Evolutionary conservation across 53 echinoderm and acorn worm genomes (phyloP).

Genomic region (Stichopus horrens): DNA sequence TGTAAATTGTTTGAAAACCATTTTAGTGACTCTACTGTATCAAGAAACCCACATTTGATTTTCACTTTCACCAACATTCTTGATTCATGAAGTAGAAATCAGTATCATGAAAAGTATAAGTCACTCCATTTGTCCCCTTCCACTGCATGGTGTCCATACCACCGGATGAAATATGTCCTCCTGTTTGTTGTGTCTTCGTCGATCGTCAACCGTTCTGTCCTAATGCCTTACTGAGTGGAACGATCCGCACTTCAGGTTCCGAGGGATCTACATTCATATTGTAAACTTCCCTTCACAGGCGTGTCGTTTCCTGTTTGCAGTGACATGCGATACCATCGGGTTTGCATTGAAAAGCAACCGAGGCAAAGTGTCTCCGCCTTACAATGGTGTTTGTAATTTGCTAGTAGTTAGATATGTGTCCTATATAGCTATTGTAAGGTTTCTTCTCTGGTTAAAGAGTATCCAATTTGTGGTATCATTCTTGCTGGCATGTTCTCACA

Average conservation of each 20-base stretch:
- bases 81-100: no score
- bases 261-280: conserved; percentile 1
- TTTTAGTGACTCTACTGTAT: no score
- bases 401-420: no score
- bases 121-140: no score
- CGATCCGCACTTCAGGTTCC: conserved; percentile 45
- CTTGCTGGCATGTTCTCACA: background rate
- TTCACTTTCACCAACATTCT: no score
- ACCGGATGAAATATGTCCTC: background rate
- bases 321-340: background rate
- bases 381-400: no score
- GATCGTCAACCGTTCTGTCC: background rate
- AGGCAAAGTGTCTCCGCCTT: no score
- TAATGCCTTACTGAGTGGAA: conserved; percentile 27
- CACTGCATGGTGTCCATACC: no score
- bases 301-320: conserved; percentile 10
- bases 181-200: background rate
- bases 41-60: no score
- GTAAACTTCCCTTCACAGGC: background rate
- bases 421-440: no score
- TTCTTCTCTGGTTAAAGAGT: background rate
- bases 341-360: background rate
- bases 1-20: no score
- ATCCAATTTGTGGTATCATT: background rate
- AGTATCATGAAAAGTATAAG: no score